These are phyloP conservation scores for Campaea margaritaria DNA, from an alignment of 2,888 invertebrate species.

Conservation along the genomic window DNA sequence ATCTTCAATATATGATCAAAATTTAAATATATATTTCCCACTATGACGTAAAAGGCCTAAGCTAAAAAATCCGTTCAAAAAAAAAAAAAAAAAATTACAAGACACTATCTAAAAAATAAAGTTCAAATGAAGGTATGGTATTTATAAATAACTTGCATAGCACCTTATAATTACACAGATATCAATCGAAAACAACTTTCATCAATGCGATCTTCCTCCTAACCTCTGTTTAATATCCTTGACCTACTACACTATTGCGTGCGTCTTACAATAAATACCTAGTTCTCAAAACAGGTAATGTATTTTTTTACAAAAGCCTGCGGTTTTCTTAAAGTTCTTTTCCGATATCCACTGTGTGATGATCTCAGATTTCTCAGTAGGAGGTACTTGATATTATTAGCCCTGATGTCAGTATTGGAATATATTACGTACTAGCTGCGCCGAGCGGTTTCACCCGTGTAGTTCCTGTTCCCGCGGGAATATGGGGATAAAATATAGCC, in stretches of 20 bases:
- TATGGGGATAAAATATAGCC: too few relatives aligned
- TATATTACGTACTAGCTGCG: slow-evolving; percentile 3
- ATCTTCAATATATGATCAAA: too few relatives aligned
- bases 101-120: too few relatives aligned
- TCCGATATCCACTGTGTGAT: slow-evolving; percentile 9
- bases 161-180: neutral
- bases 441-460: too few relatives aligned
- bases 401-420: slow-evolving; percentile 10
- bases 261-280: slow-evolving; percentile 1
- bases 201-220: neutral
- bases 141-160: too few relatives aligned
- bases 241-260: slow-evolving; percentile 21
- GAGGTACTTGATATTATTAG: neutral
- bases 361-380: slow-evolving; percentile 5
- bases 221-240: slow-evolving; percentile 6
- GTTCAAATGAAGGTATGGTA: too few relatives aligned
- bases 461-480: too few relatives aligned
- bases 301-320: neutral
- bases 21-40: too few relatives aligned
- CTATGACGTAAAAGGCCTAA: too few relatives aligned
- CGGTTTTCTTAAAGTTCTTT: slow-evolving; percentile 6
- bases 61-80: too few relatives aligned
- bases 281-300: neutral
- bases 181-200: neutral
- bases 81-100: too few relatives aligned